A percentile compares a stretch with the other conserved stretches of the same genome.
These are phyloP conservation scores for Geococcyx californianus DNA, from an alignment of 2,113 vertebrate genomes.

Conservation along the genomic window DNA sequence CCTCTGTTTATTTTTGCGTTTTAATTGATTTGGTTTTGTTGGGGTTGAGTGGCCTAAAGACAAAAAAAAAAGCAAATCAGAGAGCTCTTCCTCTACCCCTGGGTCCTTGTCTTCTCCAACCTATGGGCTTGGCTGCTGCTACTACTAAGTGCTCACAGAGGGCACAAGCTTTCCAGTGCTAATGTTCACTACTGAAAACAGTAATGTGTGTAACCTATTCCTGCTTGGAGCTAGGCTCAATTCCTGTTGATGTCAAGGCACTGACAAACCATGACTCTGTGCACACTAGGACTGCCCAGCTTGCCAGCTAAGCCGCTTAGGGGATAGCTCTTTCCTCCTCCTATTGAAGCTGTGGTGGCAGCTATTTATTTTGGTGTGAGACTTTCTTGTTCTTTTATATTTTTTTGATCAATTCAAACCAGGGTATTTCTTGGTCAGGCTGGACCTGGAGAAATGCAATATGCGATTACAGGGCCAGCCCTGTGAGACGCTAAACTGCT, in stretches of 20 bases:
- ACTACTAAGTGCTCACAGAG: neutral
- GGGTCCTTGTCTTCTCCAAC: neutral
- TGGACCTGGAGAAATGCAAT: slow-evolving; percentile 43
- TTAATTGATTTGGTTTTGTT: neutral
- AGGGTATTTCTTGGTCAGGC: slow-evolving; percentile 50
- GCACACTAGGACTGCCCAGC: neutral
- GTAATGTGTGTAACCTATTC: neutral
- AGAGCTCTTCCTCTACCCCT: neutral
- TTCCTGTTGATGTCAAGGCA: neutral
- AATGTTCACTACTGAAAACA: slow-evolving; percentile 33
- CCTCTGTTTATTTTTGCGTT: neutral
- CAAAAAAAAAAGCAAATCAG: neutral
- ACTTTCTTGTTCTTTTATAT: neutral
- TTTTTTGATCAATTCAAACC: neutral
- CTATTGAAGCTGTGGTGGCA: slow-evolving; percentile 1
- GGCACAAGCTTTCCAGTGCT: neutral
- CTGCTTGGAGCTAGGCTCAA: neutral
- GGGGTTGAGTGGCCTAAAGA: neutral
- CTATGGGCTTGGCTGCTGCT: neutral
- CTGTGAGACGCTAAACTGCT: neutral
- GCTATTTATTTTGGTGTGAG: slow-evolving; percentile 14
- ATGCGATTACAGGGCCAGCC: neutral
- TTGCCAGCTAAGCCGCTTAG: neutral
- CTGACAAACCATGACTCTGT: neutral
- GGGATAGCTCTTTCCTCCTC: neutral